Conservation (phyloP, 2,888 invertebrate genomes). For the Margaritifera margaritifera region DNA sequence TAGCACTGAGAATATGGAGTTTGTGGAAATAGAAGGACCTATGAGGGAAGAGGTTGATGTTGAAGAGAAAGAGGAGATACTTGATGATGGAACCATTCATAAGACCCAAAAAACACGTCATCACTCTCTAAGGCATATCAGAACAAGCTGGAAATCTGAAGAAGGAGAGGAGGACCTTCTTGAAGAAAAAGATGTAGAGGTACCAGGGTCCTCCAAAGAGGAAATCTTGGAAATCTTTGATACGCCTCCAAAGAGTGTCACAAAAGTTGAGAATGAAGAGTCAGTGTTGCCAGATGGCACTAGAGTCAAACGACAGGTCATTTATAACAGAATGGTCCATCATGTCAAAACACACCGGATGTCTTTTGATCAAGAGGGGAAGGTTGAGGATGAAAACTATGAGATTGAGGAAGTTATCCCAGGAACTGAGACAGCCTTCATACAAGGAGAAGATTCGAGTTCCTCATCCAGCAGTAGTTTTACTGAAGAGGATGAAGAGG, state of each 20-base stretch:
- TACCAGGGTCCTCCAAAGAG: constrained; percentile 37
- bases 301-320: constrained; percentile 53
- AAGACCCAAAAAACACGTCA: constrained; percentile 43
- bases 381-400: constrained; percentile 46
- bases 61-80: constrained; percentile 55
- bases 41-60: constrained; percentile 46
- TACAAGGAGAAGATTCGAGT: constrained; percentile 42
- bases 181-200: constrained; percentile 46
- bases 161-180: constrained; percentile 51
- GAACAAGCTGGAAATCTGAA: constrained; percentile 44
- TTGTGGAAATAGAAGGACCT: constrained; percentile 48
- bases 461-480: constrained; percentile 31
- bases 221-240: constrained; percentile 48
- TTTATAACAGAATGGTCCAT: constrained; percentile 63
- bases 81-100: constrained; percentile 65
- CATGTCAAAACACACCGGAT: constrained; percentile 55
- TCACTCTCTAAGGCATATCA: constrained; percentile 53
- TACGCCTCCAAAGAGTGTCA: constrained; percentile 46
- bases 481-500: constrained; percentile 44
- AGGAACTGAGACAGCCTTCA: constrained; percentile 61
- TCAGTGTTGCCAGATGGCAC: constrained; percentile 62
- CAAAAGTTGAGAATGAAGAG: constrained; percentile 56
- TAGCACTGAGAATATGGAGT: constrained; percentile 49
- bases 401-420: constrained; percentile 63
- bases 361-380: constrained; percentile 54